phyloP scores from a whole-genome alignment of 2,797 vertebrate genomes.

The Myotis pilosus region DNA sequence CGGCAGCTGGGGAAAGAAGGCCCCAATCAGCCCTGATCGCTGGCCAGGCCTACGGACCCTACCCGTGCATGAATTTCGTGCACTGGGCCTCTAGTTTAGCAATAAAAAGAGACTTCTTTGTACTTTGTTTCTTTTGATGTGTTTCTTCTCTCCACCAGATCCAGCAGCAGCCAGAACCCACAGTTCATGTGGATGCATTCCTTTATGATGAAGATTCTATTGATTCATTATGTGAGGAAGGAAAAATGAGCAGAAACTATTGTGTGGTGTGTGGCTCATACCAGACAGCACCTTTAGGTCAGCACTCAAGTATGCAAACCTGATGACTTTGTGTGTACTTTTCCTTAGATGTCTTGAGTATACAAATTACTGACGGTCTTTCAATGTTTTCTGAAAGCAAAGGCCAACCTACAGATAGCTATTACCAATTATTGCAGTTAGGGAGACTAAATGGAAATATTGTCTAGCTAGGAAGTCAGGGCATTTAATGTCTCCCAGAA shows the following conservation, averaged over 20 bases:
- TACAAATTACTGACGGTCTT: constrained; percentile 10
- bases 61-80: too few relatives aligned
- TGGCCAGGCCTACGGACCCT: too few relatives aligned
- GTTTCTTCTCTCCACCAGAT: constrained; percentile 84
- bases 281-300: constrained; percentile 90
- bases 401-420: not conserved
- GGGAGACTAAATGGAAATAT: not conserved
- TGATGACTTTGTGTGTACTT: not conserved
- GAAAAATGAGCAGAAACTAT: constrained; percentile 92
- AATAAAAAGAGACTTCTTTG: constrained; percentile 69
- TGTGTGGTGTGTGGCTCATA: constrained; percentile 91
- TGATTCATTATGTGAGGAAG: constrained; percentile 91
- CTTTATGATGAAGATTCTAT: constrained; percentile 93
- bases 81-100: constrained; percentile 37
- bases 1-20: too few relatives aligned
- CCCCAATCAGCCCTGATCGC: too few relatives aligned
- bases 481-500: not conserved
- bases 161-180: constrained; percentile 85
- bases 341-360: not conserved
- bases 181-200: constrained; percentile 92
- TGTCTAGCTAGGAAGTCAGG: not conserved
- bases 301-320: constrained; percentile 58
- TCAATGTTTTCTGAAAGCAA: constrained; percentile 4
- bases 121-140: constrained; percentile 71
- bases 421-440: constrained; percentile 5